Base-by-base conservation (phyloP, 92 coral and sea anemone species). In the Epizoanthus fatuus region DNA sequence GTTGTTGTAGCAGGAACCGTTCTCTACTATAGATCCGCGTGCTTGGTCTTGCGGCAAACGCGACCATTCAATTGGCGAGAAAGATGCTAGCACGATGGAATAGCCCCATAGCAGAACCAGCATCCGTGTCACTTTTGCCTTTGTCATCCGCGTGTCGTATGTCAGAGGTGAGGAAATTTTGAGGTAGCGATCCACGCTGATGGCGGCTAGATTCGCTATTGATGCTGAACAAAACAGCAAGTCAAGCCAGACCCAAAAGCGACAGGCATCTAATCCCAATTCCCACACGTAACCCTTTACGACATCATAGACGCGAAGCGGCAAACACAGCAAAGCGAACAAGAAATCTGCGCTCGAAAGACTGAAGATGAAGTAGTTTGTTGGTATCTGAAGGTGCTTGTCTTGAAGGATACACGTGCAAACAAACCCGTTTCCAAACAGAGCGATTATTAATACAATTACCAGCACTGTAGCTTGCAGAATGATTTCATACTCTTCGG, bases 351-450 rank as follows among this genome's bases (percentile, higher is more conserved):
- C 98, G 35, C 93, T 77, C 10, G 98, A 98, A 16, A 97, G 92
- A 65, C 98, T 93, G 19, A 96, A 94, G 37, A 97, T 94, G 71
- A 95, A 97, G 88, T 93, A 97, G 87, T 97, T 97, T 15, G 96
- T 91, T 6, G 99, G 97, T 62, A 91, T 89, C 86, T 97, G 99
- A 8, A 97, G 97, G 69, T 93, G 95, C 74, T 92, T 93, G 80
- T 95, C 91, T 0, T 87, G 81, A 57, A 96, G 91, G 47, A 96
- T 95, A 70, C 93, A 91, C 53, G 66, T 87, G 54, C 98, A 91
- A 55, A 97, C 98, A 79, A 95, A 79, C 51, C 94, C 88, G 83
- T 97, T 97, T 7, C 99, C 99, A 37, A 87, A 65, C 37, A 89
- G 78, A 3, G 96, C 93, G 35, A 97, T 90, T 17, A 92, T 64